Base-by-base conservation (phyloP, 2,797 vertebrate genomes). In the Paratrypauchen microcephalus region DNA sequence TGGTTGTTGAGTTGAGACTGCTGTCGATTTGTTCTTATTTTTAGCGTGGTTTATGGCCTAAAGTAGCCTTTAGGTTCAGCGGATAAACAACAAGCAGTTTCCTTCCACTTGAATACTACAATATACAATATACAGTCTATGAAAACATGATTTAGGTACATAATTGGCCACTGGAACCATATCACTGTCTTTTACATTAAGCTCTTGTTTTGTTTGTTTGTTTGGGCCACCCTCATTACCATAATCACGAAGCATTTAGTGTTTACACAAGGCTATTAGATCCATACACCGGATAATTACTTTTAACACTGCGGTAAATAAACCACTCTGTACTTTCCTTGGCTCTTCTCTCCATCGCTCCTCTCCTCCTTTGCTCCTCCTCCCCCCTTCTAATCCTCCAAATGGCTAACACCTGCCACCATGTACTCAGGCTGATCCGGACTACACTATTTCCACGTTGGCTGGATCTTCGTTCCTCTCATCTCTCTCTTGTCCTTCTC, bases 341-440 rank as follows among this genome's bases (percentile, higher is more conserved):
- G 18, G 26, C 23, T 21, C 15, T 69, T 75, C 68, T 78, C 68
- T 50, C 75, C 15, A 69, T 75, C 68, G 76, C 68, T 13, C 54
- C 68, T 11, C 28, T 12, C 15, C 75, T 48, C 75, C 41, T 71
- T 59, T 52, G 54, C 60, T 74, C 71, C 68, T 79, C 77, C 74
- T 73, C 66, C 77, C 77, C 70, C 79, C 73, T 64, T 63, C 52
- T 82, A 78, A 85, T 87, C 77, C 55, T 61, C 55, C 57, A 84
- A 84, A 79, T 76, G 61, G 82, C 82, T 66, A 80, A 84, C 88
- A 86, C 86, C 88, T 88, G 86, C 79, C 86, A 76, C 54, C 19
- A 74, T 81, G 67, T 68, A 68, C 72, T 68, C 57, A 67, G 69
- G 76, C 75, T 81, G 85, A 89, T 88, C 87, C 74, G 83, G 84